phyloP scores from a whole-genome alignment of 2,113 vertebrate genomes.

The Galeopterus variegatus region DNA sequence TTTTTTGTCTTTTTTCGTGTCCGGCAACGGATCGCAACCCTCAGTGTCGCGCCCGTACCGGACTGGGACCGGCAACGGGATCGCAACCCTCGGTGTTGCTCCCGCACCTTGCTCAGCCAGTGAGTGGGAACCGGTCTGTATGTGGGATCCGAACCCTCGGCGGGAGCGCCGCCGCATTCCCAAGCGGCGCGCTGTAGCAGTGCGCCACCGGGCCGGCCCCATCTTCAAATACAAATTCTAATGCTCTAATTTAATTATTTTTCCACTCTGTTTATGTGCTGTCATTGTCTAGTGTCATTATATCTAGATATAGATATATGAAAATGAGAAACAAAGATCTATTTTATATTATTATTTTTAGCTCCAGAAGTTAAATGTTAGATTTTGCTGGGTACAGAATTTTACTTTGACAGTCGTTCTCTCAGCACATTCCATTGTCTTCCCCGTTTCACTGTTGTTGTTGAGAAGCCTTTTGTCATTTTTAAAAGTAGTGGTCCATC shows the following conservation, averaged over 20 bases:
- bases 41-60: no score
- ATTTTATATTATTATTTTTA: conserved; percentile 10
- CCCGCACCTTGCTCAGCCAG: no score
- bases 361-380: not conserved
- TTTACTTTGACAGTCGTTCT: not conserved
- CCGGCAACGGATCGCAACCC: no score
- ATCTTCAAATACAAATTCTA: not conserved
- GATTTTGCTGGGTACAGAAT: not conserved
- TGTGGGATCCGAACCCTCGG: no score
- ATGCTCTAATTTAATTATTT: not conserved
- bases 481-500: not conserved
- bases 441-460: not conserved
- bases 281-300: not conserved
- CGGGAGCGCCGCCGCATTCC: no score
- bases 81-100: no score
- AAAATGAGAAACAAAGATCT: not conserved
- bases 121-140: no score
- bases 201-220: no score
- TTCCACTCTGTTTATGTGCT: not conserved
- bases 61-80: no score
- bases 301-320: not conserved
- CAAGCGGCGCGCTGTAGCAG: no score
- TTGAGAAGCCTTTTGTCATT: not conserved
- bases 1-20: no score
- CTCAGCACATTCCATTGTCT: not conserved